Evolutionary conservation across 35 echinoderm and acorn worm species (phyloP), one percentile per base, ranked within the genome.

Genomic region (Stichopus chloronotus): DNA sequence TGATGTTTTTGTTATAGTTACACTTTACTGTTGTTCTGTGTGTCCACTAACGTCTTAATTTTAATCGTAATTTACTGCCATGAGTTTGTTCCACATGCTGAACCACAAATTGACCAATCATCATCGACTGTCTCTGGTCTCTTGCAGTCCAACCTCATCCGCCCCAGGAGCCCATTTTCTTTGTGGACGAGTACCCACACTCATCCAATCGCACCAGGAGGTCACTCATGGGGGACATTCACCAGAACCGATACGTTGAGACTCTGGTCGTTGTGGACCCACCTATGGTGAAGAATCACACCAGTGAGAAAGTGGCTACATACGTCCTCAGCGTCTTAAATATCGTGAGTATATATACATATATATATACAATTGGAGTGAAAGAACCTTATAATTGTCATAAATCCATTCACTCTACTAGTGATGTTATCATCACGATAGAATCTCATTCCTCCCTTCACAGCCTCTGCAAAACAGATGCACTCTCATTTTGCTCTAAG

Each of bases 261-360:
- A 97, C 96, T 1, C 57, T 97, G 57, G 94, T 97, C 4, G 96
- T 97, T 4, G 96, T 97, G n/a, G 96, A 97, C 82, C 94, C 90
- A 53, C 56, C 91, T 25, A 97, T 97, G 96, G 89, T 97, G 8
- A 82, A 87, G 74, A 97, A 87, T 53, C 96, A 97, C 88, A 94
- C 94, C 16, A 92, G 92, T 9, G 96, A 92, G 78, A 97, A 95
- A 58, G 94, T 97, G 21, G 94, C 94, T 24, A 82, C 96, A 22
- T 97, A 97, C 65, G 96, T 95, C 12, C 94, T 97, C 59, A 97
- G 94, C 55, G 69, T 97, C 59, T 91, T 97, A 23, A 97, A 97
- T 61, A 97, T 97, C 77, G 96, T 95, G 61, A 93, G 96, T 94
- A 54, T 25, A 55, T 17, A 76, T 76, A 43, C 19, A 63, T 63